Base-by-base conservation (phyloP, 2,888 invertebrate genomes). In the Volucella bombylans region DNA sequence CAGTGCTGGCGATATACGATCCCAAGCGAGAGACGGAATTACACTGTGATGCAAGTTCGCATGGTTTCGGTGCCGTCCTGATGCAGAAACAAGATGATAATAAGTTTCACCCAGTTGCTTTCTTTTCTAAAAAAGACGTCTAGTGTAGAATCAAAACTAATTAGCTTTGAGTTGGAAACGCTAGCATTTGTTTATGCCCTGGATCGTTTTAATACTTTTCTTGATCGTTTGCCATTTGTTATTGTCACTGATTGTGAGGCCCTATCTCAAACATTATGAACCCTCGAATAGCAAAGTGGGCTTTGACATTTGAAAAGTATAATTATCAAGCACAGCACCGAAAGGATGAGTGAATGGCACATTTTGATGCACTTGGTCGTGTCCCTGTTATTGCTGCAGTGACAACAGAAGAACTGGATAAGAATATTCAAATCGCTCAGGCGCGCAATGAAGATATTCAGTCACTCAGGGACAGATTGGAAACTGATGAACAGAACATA, bases 1-100 rank as follows among this genome's bases (percentile, higher is more conserved):
- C 87, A 12, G 77, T 89, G 14, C 74, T 90, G n/a, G 85, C 87
- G 4, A 64, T 90, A 4, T 90, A 61, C 81, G 62, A 73, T 23
- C 88, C 89, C 4, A 39, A 39, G 14, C 9, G 41, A 43, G 87
- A 87, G 68, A 89, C 88, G 2, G 87, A 89, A 78, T 73, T 89
- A 45, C 45, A 12, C n/a, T 45, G 45, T 45, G 45, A 45, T 2
- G 45, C 45, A 12, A n/a, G 45, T n/a, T 57, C 88, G 89, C 71
- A 87, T 86, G n/a, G 89, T 89, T 88, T 15, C 4, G 23, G 23
- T 23, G 23, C 23, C 23, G 4, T 23, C 23, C 23, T 23, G 23
- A 23, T 4, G 4, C 87, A 87, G 52, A 39, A 31, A 41, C 64
- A 77, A 43, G 10, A 31, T 3, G 23, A 55, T 2, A 41, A 23